A percentile compares a stretch with the other conserved stretches of the same genome.
Evolutionary conservation across 2,113 vertebrate genomes (phyloP).

Genomic region (Rattus rattus): DNA sequence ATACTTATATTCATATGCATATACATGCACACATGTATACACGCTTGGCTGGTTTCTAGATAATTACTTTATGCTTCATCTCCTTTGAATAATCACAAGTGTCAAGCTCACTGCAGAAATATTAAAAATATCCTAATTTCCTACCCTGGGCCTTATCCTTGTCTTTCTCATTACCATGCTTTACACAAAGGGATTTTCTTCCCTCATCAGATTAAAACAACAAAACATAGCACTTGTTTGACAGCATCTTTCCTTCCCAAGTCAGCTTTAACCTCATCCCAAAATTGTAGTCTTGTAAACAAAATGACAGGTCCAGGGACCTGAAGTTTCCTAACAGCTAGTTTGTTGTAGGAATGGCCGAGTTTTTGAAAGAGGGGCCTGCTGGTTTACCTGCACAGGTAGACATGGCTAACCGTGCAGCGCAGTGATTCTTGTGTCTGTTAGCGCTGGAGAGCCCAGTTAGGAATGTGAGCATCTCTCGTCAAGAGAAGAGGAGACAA

Average conservation of each 20-base stretch:
- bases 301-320: background rate
- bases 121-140: background rate
- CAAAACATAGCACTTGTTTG: background rate
- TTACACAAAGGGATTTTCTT: background rate
- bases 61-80: background rate
- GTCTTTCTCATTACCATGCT: background rate
- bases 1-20: background rate
- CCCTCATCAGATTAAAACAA: background rate
- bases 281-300: background rate
- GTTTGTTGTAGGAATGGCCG: background rate
- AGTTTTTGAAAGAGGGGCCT: slow-evolving; percentile 88
- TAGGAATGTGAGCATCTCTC: slow-evolving; percentile 84
- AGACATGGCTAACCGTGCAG: slow-evolving; percentile 87
- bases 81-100: background rate
- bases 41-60: background rate
- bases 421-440: slow-evolving; percentile 91
- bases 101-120: background rate
- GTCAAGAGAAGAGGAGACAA: slow-evolving; percentile 78
- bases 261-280: background rate
- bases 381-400: slow-evolving; percentile 87
- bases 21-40: background rate
- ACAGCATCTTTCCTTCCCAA: background rate
- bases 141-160: background rate
- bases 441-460: slow-evolving; percentile 90
- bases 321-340: background rate